These are phyloP conservation scores for Xiphophorus couchianus DNA, from an alignment of 2,113 vertebrate species.

Conservation along the genomic window DNA sequence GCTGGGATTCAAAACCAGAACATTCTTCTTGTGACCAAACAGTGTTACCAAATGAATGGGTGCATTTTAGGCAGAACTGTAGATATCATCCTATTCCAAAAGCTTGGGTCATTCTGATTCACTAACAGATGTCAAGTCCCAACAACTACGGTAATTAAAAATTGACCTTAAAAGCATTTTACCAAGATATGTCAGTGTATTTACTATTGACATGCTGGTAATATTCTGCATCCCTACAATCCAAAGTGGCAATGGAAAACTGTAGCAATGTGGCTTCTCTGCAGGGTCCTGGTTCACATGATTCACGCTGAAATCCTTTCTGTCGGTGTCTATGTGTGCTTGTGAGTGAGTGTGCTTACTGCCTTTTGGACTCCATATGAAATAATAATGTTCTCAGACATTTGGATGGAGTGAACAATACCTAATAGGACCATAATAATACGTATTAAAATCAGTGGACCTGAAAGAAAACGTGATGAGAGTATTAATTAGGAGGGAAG, in stretches of 20 bases:
- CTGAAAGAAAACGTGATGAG: slow-evolving; percentile 77
- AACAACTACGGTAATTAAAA: no score
- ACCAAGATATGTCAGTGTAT: no score
- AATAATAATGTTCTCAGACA: slow-evolving; percentile 71
- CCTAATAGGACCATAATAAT: slow-evolving; percentile 80
- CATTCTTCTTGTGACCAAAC: no score
- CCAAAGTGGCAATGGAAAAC: not conserved
- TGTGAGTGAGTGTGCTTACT: slow-evolving; percentile 2
- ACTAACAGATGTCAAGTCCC: no score
- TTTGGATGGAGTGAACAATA: slow-evolving; percentile 75
- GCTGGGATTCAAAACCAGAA: no score
- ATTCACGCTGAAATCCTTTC: slow-evolving; percentile 39
- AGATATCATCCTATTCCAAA: not conserved
- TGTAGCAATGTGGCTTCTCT: slow-evolving; percentile 2
- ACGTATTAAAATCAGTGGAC: slow-evolving; percentile 79
- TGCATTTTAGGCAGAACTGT: not conserved
- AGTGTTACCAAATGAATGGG: no score
- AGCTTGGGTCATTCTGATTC: not conserved
- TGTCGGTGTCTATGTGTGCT: slow-evolving; percentile 1
- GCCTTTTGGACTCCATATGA: slow-evolving; percentile 40
- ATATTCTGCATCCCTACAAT: not conserved
- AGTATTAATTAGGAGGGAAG: slow-evolving; percentile 61
- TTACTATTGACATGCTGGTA: no score
- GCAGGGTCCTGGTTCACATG: slow-evolving; percentile 49
- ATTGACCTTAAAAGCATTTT: no score